Evolutionary conservation across 2,113 vertebrate genomes (phyloP).

Genomic region (Lampris megalopsis): DNA sequence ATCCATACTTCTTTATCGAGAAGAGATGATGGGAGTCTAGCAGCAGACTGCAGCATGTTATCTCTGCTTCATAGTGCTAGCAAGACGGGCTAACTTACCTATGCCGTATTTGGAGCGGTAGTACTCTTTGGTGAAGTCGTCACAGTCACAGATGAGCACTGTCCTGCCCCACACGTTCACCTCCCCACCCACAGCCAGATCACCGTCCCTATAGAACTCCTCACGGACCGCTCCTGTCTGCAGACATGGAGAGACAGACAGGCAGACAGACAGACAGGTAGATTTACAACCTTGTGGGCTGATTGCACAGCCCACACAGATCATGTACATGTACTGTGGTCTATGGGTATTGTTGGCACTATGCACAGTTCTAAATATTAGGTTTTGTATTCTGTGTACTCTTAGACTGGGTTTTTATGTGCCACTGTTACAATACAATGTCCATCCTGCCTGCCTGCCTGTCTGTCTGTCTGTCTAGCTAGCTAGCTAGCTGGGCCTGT

Average conservation of each 20-base stretch:
- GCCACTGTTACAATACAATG: no score
- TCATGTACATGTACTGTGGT: background rate
- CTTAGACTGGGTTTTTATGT: background rate
- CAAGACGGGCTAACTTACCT: conserved; percentile 78
- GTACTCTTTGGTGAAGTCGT: conserved; percentile 92
- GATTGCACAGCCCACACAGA: background rate
- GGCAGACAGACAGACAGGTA: background rate
- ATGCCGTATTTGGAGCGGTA: conserved; percentile 90
- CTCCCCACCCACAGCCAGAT: conserved; percentile 86
- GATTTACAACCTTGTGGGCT: background rate
- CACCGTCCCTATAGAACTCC: conserved; percentile 90
- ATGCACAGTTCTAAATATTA: no score
- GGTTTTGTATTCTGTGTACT: no score
- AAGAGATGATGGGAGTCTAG: background rate
- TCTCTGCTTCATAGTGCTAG: background rate
- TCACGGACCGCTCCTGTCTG: conserved; percentile 86
- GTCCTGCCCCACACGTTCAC: conserved; percentile 93
- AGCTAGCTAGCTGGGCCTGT: background rate
- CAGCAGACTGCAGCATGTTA: background rate
- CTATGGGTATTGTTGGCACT: background rate
- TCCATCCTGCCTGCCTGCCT: background rate
- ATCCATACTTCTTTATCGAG: no score
- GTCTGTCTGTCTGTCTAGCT: no score
- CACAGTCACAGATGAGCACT: conserved; percentile 89
- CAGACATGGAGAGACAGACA: background rate